Conservation (phyloP, 2,888 invertebrate genomes). For the Ochlodes sylvanus region DNA sequence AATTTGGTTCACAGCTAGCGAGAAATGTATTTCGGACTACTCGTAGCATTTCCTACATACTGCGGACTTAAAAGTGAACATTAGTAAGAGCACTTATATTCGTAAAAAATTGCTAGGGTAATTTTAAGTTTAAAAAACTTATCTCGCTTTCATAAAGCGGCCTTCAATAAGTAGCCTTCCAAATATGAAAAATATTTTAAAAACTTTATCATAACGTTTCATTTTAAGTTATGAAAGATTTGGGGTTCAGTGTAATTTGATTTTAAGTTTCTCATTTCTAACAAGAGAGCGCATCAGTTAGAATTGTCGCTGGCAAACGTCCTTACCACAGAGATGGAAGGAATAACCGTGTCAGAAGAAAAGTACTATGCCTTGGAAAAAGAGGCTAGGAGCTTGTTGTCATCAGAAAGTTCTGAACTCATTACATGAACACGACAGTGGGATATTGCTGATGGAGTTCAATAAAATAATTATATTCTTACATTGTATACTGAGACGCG, state of each 20-base stretch:
- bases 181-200: not conserved
- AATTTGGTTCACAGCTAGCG: constrained; percentile 13
- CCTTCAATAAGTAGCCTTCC: constrained; percentile 5
- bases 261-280: too few relatives aligned
- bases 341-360: too few relatives aligned
- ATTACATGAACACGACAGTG: too few relatives aligned
- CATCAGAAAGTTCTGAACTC: too few relatives aligned
- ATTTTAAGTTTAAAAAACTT: constrained; percentile 22
- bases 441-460: too few relatives aligned
- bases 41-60: constrained; percentile 16
- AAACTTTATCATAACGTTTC: not conserved
- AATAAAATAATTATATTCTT: too few relatives aligned
- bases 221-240: not conserved
- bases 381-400: too few relatives aligned
- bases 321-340: too few relatives aligned
- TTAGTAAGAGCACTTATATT: constrained; percentile 20
- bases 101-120: constrained; percentile 19
- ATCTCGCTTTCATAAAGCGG: constrained; percentile 12
- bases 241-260: not conserved
- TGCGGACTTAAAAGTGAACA: constrained; percentile 17
- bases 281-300: too few relatives aligned
- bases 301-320: too few relatives aligned
- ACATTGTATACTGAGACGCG: constrained; percentile 93
- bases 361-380: too few relatives aligned
- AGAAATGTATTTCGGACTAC: constrained; percentile 19